Conservation (phyloP, 2,113 vertebrate species). For the Nestor notabilis region DNA sequence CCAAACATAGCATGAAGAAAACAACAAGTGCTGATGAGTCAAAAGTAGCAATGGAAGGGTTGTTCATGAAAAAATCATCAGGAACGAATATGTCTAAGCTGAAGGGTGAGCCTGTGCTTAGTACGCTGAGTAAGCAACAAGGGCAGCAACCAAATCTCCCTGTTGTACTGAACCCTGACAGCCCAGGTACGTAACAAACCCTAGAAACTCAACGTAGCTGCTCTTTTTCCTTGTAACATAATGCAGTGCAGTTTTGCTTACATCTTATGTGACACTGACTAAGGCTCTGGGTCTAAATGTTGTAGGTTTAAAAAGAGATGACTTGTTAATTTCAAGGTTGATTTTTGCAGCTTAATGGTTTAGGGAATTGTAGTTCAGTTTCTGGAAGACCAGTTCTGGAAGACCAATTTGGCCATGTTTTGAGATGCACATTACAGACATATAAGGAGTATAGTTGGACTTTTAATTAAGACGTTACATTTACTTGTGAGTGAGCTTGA, state of each 20-base stretch:
- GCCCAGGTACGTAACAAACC: slow-evolving; percentile 72
- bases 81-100: slow-evolving; percentile 16
- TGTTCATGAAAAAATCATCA: slow-evolving; percentile 60
- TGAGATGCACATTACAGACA: background rate
- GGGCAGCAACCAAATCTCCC: background rate
- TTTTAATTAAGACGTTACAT: background rate
- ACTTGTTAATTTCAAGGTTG: background rate
- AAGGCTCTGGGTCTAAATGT: background rate
- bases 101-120: slow-evolving; percentile 56
- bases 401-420: background rate
- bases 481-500: background rate
- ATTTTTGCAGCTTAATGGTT: background rate
- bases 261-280: background rate
- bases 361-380: background rate
- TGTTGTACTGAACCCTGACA: background rate
- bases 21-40: slow-evolving; percentile 58
- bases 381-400: background rate
- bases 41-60: slow-evolving; percentile 15
- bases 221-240: background rate
- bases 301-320: background rate
- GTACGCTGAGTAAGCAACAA: slow-evolving; percentile 60
- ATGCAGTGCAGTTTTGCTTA: background rate
- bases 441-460: background rate
- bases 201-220: background rate
- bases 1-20: slow-evolving; percentile 59